phyloP scores from a whole-genome alignment of 1,140 invertebrate genomes.

The Papilio polyxenes region DNA sequence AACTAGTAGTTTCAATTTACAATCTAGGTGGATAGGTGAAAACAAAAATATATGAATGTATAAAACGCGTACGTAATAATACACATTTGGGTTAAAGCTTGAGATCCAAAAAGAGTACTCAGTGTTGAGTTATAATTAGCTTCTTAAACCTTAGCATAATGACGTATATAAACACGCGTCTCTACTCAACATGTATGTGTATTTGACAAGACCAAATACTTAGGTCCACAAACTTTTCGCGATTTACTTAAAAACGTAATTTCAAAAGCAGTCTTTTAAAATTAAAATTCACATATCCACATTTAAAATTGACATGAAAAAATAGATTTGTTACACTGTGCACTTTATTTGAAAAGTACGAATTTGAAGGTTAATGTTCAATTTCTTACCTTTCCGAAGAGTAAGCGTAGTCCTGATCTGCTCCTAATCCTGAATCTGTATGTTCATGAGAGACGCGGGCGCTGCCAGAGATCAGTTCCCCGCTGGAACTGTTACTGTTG shows the following conservation, averaged over 20 bases:
- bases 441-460: conserved; percentile 84
- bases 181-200: neutral
- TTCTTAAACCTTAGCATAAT: conserved; percentile 1
- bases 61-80: neutral
- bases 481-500: conserved; percentile 79
- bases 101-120: neutral
- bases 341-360: no score
- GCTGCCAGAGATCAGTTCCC: conserved; percentile 79
- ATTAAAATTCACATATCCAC: no score
- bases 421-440: conserved; percentile 85
- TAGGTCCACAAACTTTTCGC: neutral
- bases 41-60: neutral
- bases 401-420: conserved; percentile 85
- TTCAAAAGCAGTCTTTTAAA: neutral
- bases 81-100: neutral
- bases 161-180: neutral
- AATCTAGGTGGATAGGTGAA: no score
- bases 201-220: neutral
- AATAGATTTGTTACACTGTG: no score
- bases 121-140: conserved; percentile 8
- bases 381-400: conserved; percentile 81
- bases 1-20: neutral
- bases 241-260: neutral
- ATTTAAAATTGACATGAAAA: no score
- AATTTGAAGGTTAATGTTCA: no score